Evolutionary conservation across 2,797 vertebrate species (phyloP).

Genomic region (Glossophaga mutica): DNA sequence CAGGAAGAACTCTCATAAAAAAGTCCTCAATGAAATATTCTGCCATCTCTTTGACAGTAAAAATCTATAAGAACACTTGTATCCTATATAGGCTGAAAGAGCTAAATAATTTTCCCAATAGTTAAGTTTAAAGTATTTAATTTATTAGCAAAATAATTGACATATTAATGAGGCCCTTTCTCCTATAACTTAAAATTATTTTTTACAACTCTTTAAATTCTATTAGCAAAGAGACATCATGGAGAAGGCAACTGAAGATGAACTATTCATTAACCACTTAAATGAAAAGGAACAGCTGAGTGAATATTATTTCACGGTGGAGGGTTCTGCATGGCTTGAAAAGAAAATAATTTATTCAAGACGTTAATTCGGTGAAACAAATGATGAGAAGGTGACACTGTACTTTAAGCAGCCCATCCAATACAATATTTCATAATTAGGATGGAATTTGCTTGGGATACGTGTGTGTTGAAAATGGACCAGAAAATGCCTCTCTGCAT

Average conservation of each 20-base stretch:
- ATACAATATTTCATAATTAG: slow-evolving; percentile 73
- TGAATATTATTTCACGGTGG: slow-evolving; percentile 22
- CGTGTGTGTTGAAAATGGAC: slow-evolving; percentile 69
- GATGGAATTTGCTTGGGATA: slow-evolving; percentile 65
- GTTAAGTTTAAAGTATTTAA: slow-evolving; percentile 20
- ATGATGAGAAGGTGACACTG: slow-evolving; percentile 1
- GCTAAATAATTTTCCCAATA: rapidly evolving
- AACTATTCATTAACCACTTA: slow-evolving; percentile 50
- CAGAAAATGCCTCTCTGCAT: slow-evolving; percentile 75
- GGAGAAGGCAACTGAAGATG: background rate
- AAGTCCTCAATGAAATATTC: background rate
- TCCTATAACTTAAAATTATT: background rate
- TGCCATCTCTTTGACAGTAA: background rate
- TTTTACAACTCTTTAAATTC: slow-evolving; percentile 23
- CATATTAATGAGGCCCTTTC: background rate
- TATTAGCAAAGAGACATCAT: background rate
- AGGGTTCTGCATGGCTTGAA: slow-evolving; percentile 40
- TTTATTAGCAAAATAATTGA: slow-evolving; percentile 52
- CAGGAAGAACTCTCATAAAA: background rate
- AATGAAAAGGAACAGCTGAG: slow-evolving; percentile 6
- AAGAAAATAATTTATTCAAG: slow-evolving; percentile 65
- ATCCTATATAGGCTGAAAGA: background rate
- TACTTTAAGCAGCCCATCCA: slow-evolving; percentile 52
- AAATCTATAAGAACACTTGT: background rate
- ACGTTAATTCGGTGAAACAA: slow-evolving; percentile 31